Percentiles rank a stretch among this genome's conserved stretches.
phyloP scores from a whole-genome alignment of 2,797 vertebrate genomes.

The Tympanoctomys barrerae region DNA sequence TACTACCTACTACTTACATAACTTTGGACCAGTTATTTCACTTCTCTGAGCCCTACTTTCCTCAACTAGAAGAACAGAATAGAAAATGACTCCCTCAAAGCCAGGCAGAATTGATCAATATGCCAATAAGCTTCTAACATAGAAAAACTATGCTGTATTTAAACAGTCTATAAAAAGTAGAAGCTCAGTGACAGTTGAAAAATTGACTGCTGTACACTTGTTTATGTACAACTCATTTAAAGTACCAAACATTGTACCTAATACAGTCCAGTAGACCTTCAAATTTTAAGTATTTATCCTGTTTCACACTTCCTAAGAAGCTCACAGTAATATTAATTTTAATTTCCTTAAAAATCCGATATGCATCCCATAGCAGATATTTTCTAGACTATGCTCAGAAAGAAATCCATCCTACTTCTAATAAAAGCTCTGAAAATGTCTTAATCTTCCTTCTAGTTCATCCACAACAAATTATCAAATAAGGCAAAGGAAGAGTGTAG shows the following conservation, averaged over 20 bases:
- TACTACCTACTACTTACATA: background rate
- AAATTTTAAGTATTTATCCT: background rate
- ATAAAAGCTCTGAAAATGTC: slow-evolving; percentile 17
- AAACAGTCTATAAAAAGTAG: background rate
- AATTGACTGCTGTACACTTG: background rate
- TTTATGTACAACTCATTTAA: background rate
- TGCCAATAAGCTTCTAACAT: background rate
- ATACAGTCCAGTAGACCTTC: background rate
- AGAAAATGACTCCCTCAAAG: slow-evolving; percentile 10
- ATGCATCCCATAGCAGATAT: background rate
- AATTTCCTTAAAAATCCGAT: slow-evolving; percentile 45
- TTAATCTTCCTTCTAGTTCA: background rate
- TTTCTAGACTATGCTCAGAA: background rate
- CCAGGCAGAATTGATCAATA: background rate
- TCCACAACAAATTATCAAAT: background rate
- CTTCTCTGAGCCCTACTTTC: background rate
- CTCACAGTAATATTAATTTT: background rate
- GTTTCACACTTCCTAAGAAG: background rate
- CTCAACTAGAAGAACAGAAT: slow-evolving; percentile 5
- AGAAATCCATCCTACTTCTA: slow-evolving; percentile 20
- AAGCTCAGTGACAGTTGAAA: slow-evolving; percentile 6
- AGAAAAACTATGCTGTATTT: background rate
- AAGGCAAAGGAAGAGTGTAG: background rate
- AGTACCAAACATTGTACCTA: background rate
- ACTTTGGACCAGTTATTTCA: slow-evolving; percentile 16